These are phyloP conservation scores for Trididemnum clinides DNA, from an alignment of 23 tunicate species.

Conservation along the genomic window DNA sequence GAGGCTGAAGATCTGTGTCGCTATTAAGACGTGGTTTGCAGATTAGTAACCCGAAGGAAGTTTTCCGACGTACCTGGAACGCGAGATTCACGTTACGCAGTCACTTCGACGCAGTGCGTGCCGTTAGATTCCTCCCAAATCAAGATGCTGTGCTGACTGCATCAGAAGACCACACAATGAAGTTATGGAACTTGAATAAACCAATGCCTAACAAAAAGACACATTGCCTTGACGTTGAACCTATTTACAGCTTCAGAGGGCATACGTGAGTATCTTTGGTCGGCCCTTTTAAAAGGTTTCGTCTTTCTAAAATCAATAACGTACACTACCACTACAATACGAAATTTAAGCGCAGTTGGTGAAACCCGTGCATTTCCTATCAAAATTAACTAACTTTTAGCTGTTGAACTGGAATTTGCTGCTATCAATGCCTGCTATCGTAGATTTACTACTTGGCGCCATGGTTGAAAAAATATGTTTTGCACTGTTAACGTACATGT, in stretches of 20 bases:
- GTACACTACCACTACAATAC: too few relatives aligned
- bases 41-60: constrained; percentile 71
- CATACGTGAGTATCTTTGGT: constrained; percentile 54
- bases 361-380: too few relatives aligned
- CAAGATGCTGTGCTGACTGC: constrained; percentile 88
- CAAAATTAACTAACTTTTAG: too few relatives aligned
- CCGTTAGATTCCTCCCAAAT: constrained; percentile 74
- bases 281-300: background rate
- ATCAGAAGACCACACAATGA: constrained; percentile 91
- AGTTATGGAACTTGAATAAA: constrained; percentile 97
- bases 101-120: constrained; percentile 96
- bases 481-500: too few relatives aligned
- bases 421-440: too few relatives aligned
- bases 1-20: too few relatives aligned
- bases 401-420: too few relatives aligned
- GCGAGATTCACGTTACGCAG: constrained; percentile 90
- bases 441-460: too few relatives aligned
- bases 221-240: constrained; percentile 82
- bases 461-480: too few relatives aligned
- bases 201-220: constrained; percentile 84
- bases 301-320: too few relatives aligned
- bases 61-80: constrained; percentile 79
- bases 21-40: too few relatives aligned
- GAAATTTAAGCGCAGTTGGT: too few relatives aligned
- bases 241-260: constrained; percentile 94